Evolutionary conservation across 2,797 vertebrate species (phyloP).

Genomic region (Acrossocheilus wenchowensis): DNA sequence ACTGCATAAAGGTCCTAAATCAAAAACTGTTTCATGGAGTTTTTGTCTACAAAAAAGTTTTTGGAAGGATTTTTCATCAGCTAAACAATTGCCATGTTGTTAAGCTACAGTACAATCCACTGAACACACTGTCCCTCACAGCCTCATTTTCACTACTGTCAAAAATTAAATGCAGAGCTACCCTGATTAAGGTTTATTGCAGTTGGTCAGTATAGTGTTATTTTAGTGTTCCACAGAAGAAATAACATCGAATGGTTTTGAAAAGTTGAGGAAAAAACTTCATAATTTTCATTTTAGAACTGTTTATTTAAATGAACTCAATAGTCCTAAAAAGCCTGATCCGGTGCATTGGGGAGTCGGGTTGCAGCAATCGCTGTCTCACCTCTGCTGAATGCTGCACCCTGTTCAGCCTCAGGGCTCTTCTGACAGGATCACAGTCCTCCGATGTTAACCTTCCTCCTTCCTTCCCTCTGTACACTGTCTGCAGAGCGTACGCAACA

Average conservation of each 20-base stretch:
- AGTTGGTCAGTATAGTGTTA: background rate
- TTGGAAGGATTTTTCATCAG: background rate
- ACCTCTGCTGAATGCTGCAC: conserved; percentile 3
- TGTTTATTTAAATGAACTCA: background rate
- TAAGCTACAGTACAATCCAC: background rate
- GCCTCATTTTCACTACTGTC: background rate
- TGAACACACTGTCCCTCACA: background rate
- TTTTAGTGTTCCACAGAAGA: background rate
- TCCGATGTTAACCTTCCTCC: conserved; percentile 7
- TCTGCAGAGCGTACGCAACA: background rate
- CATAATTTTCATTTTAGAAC: background rate
- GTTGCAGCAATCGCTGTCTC: background rate
- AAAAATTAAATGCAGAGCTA: too few relatives aligned
- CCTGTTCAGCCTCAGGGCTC: conserved; percentile 37
- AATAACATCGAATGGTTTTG: background rate
- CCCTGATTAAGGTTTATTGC: background rate
- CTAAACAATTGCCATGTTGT: background rate
- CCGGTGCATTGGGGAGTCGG: background rate
- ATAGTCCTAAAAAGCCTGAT: background rate
- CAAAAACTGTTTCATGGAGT: background rate
- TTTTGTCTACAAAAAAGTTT: background rate
- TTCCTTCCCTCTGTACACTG: background rate
- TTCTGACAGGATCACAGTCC: conserved; percentile 37
- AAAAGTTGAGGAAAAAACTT: background rate
- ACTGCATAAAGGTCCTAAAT: background rate